These are phyloP conservation scores for Sepiola atlantica DNA, from an alignment of 2,888 invertebrate genomes.

Conservation along the genomic window DNA sequence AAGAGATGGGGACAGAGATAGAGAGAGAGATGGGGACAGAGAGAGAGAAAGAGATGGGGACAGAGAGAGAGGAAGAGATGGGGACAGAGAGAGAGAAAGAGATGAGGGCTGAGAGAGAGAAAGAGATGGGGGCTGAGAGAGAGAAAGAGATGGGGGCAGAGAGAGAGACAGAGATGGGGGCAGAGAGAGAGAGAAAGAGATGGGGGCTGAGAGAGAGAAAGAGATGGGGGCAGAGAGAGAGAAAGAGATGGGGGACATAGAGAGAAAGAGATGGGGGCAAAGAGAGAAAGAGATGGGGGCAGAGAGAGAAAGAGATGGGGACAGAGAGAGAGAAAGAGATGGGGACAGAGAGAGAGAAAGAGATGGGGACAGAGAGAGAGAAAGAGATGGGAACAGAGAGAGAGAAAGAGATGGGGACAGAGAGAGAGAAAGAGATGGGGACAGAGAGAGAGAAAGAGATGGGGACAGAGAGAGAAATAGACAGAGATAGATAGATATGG, in stretches of 20 bases:
- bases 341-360: background rate
- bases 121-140: background rate
- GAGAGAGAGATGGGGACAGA: background rate
- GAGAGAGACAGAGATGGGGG: background rate
- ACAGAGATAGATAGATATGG: no score
- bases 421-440: no score
- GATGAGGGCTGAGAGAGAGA: background rate
- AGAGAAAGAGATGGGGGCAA: background rate
- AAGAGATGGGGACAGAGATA: background rate
- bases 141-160: background rate
- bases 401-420: no score
- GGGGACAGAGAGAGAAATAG: no score
- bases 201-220: background rate
- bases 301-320: background rate
- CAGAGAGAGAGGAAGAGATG: background rate
- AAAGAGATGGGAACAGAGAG: background rate
- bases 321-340: background rate
- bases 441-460: no score
- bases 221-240: accelerated
- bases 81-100: background rate
- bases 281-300: background rate
- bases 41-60: background rate
- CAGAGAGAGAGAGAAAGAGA: background rate
- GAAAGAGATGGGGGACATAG: background rate
- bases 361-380: background rate